Evolutionary conservation across 2,797 vertebrate genomes (phyloP), one percentile per base, ranked within the genome.

Genomic region (Ptychadena robeensis): DNA sequence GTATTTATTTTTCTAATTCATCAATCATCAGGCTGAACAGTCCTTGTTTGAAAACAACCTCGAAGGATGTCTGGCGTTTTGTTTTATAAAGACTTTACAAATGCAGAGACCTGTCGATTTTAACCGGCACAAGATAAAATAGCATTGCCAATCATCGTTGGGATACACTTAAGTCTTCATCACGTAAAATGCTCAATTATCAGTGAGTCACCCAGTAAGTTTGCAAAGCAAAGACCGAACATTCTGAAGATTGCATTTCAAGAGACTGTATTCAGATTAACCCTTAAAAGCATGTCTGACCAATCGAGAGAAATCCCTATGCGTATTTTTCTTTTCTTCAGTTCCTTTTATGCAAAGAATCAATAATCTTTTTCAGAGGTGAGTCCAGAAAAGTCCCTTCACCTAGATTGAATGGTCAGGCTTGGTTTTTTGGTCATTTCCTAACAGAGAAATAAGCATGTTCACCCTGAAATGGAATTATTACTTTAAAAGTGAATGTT

Each of bases 111-210:
- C 22, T 77, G 74, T 77, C 74, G 25, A 6, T 37, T 63, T 66
- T 30, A 66, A 48, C 34, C 76, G 53, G 34, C 53, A 30, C 63
- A 44, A 61, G 34, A 80, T 32, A 68, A 77, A 82, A 70, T 48
- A 76, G 22, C 37, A 4, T 31, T 59, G 27, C 22, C 72, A 69
- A 34, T 61, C 53, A 69, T 61, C 9, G 27, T 15, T 22, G 22
- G 37, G 27, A 38, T 70, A 77, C 48, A 69, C 53, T 77, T 32
- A 63, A 82, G 48, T 32, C 40, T 53, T 38, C 34, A 76, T 72
- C 53, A 69, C 28, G 37, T 69, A 69, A 59, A 59, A 40, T 69
- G 30, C 9, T 30, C 63, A 82, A 76, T 69, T 63, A 68, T 31
- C 44, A 28, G 44, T 69, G 44, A 76, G 31, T 40, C 80, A 14